Evolutionary conservation across 2,797 vertebrate genomes (phyloP).

Genomic region (Esox lucius): DNA sequence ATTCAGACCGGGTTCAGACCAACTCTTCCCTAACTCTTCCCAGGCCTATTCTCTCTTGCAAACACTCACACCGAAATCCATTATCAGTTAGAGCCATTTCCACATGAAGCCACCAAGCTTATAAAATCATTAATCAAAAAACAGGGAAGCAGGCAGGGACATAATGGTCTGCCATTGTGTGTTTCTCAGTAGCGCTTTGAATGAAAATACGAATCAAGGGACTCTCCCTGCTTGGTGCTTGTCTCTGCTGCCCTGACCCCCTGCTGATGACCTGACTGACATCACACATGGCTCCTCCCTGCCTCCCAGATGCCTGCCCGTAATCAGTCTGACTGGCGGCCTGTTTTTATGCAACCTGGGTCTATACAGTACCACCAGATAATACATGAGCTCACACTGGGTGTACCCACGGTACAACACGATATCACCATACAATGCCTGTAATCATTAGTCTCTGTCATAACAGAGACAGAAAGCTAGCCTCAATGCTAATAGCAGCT

Average conservation of each 20-base stretch:
- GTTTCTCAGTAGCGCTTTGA: constrained; percentile 75
- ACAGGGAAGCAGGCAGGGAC: constrained; percentile 19
- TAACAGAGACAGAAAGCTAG: constrained; percentile 20
- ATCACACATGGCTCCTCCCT: background rate
- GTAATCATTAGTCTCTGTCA: constrained; percentile 52
- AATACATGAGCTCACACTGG: constrained; percentile 59
- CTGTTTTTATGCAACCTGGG: constrained; percentile 27
- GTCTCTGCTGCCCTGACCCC: background rate
- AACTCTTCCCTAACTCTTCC: constrained; percentile 10
- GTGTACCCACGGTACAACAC: constrained; percentile 59
- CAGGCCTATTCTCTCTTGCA: constrained; percentile 36
- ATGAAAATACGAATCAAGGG: constrained; percentile 11
- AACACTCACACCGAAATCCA: constrained; percentile 27
- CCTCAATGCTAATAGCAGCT: constrained; percentile 53
- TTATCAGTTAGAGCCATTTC: constrained; percentile 42
- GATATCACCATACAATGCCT: constrained; percentile 42
- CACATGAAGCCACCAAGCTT: constrained; percentile 25
- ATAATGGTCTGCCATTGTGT: constrained; percentile 43
- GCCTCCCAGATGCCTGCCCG: background rate
- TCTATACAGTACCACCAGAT: constrained; percentile 40
- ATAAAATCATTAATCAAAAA: constrained; percentile 57
- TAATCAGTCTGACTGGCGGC: background rate
- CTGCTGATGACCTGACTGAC: constrained; percentile 9
- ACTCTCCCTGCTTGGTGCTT: background rate
- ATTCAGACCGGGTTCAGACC: background rate